These are phyloP conservation scores for Neodiprion lecontei DNA, from an alignment of 1,140 invertebrate genomes.

Conservation along the genomic window DNA sequence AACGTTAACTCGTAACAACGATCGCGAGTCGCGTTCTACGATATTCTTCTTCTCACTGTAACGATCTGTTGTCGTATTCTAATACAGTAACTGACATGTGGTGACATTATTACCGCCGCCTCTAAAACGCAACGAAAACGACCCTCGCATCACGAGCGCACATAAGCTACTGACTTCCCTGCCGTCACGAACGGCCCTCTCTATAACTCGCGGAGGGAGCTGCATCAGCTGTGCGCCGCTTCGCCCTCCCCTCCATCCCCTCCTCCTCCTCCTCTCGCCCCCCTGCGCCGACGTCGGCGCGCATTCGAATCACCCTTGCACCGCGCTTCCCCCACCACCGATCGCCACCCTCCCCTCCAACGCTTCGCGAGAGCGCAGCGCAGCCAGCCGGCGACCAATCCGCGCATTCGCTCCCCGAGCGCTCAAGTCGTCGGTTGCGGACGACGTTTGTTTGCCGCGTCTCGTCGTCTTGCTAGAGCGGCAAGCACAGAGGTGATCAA, in stretches of 20 bases:
- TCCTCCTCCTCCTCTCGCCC: conserved; percentile 28
- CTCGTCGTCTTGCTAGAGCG: too few relatives aligned
- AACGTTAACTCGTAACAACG: too few relatives aligned
- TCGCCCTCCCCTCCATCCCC: conserved; percentile 34
- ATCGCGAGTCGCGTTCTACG: not conserved
- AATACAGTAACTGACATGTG: conserved; percentile 31
- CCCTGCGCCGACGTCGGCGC: conserved; percentile 28
- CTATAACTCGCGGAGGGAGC: conserved; percentile 46
- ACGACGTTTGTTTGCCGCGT: too few relatives aligned
- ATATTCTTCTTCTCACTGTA: not conserved
- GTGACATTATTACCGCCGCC: conserved; percentile 43
- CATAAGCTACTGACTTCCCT: conserved; percentile 56
- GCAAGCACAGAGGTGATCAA: too few relatives aligned
- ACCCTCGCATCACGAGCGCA: conserved; percentile 56
- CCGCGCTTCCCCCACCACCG: conserved; percentile 20
- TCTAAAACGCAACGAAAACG: conserved; percentile 22
- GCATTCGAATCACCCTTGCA: not conserved
- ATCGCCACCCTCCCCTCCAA: not conserved
- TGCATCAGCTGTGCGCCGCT: conserved; percentile 51
- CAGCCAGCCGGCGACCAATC: not conserved
- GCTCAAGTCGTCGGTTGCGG: too few relatives aligned
- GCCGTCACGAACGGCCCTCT: conserved; percentile 29
- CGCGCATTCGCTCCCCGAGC: not conserved
- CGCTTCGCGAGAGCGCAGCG: not conserved
- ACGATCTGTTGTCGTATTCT: not conserved